Percentiles rank a stretch among this genome's conserved stretches.
phyloP scores from a whole-genome alignment of 2,888 invertebrate genomes.

The Cartodere bifasciata region DNA sequence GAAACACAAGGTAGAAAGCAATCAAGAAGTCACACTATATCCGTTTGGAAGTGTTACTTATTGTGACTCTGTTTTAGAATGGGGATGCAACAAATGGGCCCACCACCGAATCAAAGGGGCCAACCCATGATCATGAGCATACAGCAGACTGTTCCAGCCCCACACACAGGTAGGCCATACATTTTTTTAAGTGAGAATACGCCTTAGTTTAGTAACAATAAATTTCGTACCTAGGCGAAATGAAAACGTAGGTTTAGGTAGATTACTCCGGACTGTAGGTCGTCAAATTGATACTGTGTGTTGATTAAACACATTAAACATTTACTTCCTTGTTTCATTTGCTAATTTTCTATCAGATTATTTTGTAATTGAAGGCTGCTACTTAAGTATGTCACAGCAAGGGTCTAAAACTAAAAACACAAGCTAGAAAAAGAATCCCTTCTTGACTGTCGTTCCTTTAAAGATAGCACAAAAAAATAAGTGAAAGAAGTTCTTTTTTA shows the following conservation, averaged over 20 bases:
- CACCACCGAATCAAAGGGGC: slow-evolving; percentile 31
- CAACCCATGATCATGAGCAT: slow-evolving; percentile 42
- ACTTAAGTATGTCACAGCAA: too few relatives aligned
- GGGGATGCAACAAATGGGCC: slow-evolving; percentile 34
- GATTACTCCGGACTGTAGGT: slow-evolving; percentile 13
- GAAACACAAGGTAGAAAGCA: slow-evolving; percentile 40
- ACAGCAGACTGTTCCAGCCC: slow-evolving; percentile 32
- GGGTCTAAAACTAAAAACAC: too few relatives aligned
- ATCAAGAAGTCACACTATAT: slow-evolving; percentile 1
- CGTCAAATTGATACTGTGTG: too few relatives aligned
- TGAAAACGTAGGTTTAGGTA: slow-evolving; percentile 5
- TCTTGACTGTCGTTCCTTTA: slow-evolving; percentile 11
- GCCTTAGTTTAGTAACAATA: background rate
- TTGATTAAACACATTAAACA: too few relatives aligned
- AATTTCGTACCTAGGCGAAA: background rate
- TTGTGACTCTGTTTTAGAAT: slow-evolving; percentile 23
- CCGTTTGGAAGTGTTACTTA: background rate
- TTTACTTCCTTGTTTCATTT: too few relatives aligned
- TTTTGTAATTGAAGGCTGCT: too few relatives aligned
- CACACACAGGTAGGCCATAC: slow-evolving; percentile 23
- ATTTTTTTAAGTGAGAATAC: background rate
- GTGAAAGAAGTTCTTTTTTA: too few relatives aligned
- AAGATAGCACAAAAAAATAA: too few relatives aligned
- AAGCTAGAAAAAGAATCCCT: slow-evolving; percentile 6
- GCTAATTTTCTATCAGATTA: too few relatives aligned